A percentile compares a stretch with the other conserved stretches of the same genome.
phyloP scores from a whole-genome alignment of 2,113 vertebrate species.

The Ctenomys sociabilis region DNA sequence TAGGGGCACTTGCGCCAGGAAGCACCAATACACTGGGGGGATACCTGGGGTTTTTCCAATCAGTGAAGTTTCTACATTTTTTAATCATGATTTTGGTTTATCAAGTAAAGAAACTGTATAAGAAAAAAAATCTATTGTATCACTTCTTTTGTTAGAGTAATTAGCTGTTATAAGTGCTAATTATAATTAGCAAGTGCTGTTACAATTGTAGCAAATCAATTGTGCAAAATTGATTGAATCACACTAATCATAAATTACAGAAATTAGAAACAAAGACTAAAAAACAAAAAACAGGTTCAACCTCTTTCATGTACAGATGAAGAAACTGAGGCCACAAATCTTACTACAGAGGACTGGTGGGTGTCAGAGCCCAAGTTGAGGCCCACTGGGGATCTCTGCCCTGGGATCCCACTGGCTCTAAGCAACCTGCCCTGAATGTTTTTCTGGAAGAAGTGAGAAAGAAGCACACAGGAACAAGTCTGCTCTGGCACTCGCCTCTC shows the following conservation, averaged over 20 bases:
- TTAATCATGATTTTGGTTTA: background rate
- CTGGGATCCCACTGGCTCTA: rapidly evolving
- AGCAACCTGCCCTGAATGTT: rapidly evolving
- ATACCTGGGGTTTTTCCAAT: background rate
- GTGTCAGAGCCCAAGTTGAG: background rate
- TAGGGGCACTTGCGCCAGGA: background rate
- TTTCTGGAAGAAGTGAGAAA: background rate
- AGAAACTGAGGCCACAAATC: background rate
- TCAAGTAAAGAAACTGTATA: background rate
- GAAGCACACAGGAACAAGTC: background rate
- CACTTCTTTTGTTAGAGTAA: background rate
- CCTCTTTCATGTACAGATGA: background rate
- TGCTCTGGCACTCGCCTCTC: rapidly evolving
- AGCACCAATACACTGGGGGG: rapidly evolving
- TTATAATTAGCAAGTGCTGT: background rate
- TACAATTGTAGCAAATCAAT: background rate
- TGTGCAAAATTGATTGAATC: background rate
- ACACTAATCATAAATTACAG: background rate
- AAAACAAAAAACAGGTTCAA: background rate
- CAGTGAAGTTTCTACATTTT: background rate
- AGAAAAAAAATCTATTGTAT: background rate
- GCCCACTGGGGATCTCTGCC: rapidly evolving
- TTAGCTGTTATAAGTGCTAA: background rate
- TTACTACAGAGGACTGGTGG: rapidly evolving
- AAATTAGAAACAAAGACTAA: background rate